Conservation (phyloP, 1,140 invertebrate species). For the Lordiphosa stackelbergi region DNA sequence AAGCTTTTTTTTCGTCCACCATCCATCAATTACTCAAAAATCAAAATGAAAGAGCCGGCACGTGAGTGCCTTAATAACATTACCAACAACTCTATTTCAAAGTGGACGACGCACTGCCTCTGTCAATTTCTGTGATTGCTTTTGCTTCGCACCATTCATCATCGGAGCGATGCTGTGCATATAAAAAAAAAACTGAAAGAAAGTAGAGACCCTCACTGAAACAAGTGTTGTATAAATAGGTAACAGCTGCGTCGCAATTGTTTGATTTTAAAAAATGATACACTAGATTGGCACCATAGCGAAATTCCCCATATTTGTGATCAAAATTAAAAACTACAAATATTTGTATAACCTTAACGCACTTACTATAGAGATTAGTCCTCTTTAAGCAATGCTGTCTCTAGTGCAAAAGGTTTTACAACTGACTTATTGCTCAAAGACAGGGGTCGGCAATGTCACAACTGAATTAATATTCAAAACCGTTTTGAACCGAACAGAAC, state of each 20-base stretch:
- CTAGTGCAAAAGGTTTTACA: no score
- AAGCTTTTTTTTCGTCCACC: slow-evolving; percentile 22
- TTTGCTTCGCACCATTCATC: slow-evolving; percentile 49
- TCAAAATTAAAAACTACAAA: no score
- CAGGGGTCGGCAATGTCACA: no score
- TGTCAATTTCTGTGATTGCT: slow-evolving; percentile 56
- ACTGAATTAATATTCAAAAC: no score
- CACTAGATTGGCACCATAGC: slow-evolving; percentile 9
- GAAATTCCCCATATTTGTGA: no score
- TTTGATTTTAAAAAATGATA: slow-evolving; percentile 44
- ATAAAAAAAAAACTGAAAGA: slow-evolving; percentile 16
- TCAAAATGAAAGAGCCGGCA: slow-evolving; percentile 44
- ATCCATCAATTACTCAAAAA: slow-evolving; percentile 56
- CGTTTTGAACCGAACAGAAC: no score
- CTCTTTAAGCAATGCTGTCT: no score
- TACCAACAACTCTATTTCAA: slow-evolving; percentile 50
- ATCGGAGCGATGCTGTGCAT: slow-evolving; percentile 38
- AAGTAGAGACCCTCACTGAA: slow-evolving; percentile 30
- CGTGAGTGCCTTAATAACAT: slow-evolving; percentile 38
- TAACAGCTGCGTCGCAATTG: slow-evolving; percentile 22
- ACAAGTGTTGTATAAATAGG: slow-evolving; percentile 37
- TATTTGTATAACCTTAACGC: no score
- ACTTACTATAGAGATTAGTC: no score
- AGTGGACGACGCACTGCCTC: slow-evolving; percentile 23
- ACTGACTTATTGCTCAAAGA: no score